Evolutionary conservation across 1,140 invertebrate genomes (phyloP).

Genomic region (Drosophila biarmipes): DNA sequence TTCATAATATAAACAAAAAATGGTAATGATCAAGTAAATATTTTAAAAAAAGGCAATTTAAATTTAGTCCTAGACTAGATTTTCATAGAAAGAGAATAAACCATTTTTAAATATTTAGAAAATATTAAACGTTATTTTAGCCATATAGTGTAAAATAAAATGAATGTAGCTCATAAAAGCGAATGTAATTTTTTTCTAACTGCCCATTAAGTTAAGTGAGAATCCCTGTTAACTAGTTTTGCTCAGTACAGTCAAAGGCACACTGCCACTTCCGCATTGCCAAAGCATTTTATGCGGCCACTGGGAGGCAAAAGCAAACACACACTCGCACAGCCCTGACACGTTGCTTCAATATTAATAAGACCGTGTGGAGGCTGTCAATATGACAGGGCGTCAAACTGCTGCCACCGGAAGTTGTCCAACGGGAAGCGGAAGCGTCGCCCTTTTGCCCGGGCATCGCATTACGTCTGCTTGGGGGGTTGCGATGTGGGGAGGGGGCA

Average conservation of each 20-base stretch:
- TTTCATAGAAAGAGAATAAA: too few species aligned
- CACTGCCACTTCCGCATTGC: constrained; percentile 13
- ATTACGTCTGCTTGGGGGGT: constrained; percentile 29
- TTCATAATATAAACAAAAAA: too few species aligned
- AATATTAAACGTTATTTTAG: too few species aligned
- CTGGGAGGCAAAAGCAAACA: constrained; percentile 54
- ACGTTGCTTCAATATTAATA: constrained; percentile 78
- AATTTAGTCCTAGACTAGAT: too few species aligned
- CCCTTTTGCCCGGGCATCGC: constrained; percentile 11
- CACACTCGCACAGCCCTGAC: constrained; percentile 16
- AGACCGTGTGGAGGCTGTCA: constrained; percentile 64
- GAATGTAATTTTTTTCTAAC: not conserved
- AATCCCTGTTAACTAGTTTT: not conserved
- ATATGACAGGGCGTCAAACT: constrained; percentile 63
- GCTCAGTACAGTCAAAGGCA: constrained; percentile 11
- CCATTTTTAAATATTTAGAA: too few species aligned
- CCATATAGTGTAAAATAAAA: too few species aligned
- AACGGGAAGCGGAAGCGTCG: constrained; percentile 36
- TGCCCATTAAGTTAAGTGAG: not conserved
- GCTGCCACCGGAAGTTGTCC: constrained; percentile 60
- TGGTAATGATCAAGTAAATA: too few species aligned
- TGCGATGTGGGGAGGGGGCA: constrained; percentile 5
- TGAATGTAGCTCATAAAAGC: too few species aligned
- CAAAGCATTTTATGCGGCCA: constrained; percentile 68
- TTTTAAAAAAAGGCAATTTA: too few species aligned